Conservation (phyloP, 2,797 vertebrate species). For the Rhinoraja longicauda region DNA sequence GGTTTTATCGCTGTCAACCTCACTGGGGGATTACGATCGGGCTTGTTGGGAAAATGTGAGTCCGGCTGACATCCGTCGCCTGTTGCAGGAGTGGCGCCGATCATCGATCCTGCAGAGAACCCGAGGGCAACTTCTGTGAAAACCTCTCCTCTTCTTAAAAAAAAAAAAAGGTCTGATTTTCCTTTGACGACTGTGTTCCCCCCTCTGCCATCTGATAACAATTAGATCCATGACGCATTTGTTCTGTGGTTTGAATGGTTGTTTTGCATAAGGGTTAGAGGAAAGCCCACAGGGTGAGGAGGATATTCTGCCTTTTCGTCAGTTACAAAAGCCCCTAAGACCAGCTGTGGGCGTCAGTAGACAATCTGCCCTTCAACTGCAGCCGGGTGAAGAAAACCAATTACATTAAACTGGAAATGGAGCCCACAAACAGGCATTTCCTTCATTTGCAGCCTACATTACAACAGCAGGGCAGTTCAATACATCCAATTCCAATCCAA, state of each 20-base stretch:
- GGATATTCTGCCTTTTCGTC: background rate
- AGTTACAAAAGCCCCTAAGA: background rate
- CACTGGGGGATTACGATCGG: background rate
- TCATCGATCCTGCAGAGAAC: background rate
- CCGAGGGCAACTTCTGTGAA: background rate
- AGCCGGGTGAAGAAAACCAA: background rate
- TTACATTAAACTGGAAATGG: background rate
- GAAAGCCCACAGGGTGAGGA: background rate
- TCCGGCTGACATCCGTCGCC: background rate
- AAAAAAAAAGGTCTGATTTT: constrained; percentile 17
- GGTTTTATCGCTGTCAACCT: background rate
- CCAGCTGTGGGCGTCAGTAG: background rate
- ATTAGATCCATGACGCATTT: constrained; percentile 71
- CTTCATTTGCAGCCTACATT: background rate
- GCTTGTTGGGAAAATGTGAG: background rate
- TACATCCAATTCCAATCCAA: background rate
- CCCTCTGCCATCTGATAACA: constrained; percentile 70
- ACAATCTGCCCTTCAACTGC: background rate
- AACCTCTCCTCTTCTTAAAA: background rate
- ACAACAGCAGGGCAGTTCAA: background rate
- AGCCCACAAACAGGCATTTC: background rate
- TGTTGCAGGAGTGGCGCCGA: background rate
- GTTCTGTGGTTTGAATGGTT: constrained; percentile 50
- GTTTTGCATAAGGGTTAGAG: background rate
- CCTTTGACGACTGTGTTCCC: constrained; percentile 64